These are phyloP conservation scores for Sceloporus tristichus DNA, from an alignment of 2,113 vertebrate genomes.

Conservation along the genomic window DNA sequence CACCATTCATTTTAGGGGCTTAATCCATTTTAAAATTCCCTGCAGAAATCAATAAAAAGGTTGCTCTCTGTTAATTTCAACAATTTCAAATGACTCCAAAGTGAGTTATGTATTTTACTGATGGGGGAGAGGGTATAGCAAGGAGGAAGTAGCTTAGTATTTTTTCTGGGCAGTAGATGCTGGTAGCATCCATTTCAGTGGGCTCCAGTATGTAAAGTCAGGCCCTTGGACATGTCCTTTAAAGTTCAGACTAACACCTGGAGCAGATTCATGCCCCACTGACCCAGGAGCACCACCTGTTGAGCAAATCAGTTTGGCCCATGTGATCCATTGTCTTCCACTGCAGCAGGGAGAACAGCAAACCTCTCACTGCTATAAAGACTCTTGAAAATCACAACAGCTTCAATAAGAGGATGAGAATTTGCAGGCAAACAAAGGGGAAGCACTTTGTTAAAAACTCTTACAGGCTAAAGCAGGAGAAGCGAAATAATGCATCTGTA, in stretches of 20 bases:
- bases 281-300: not conserved
- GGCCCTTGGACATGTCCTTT: too few relatives aligned
- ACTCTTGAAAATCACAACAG: not conserved
- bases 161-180: too few relatives aligned
- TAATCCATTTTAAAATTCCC: not conserved
- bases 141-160: too few relatives aligned
- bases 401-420: slow-evolving; percentile 46
- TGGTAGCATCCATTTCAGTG: too few relatives aligned
- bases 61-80: not conserved
- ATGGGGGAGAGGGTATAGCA: not conserved
- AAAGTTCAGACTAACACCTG: too few relatives aligned
- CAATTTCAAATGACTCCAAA: not conserved
- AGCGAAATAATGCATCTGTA: too few relatives aligned
- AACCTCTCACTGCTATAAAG: not conserved
- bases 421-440: slow-evolving; percentile 60
- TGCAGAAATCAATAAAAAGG: not conserved
- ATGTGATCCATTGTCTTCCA: not conserved
- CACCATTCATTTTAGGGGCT: not conserved
- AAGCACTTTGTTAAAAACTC: slow-evolving; percentile 63
- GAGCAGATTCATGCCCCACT: too few relatives aligned
- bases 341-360: not conserved
- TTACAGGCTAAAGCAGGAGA: too few relatives aligned
- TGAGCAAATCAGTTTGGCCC: not conserved
- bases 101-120: not conserved
- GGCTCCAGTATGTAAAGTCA: too few relatives aligned